Evolutionary conservation across 2,888 invertebrate species (phyloP).

Genomic region (Mylabris sibirica): DNA sequence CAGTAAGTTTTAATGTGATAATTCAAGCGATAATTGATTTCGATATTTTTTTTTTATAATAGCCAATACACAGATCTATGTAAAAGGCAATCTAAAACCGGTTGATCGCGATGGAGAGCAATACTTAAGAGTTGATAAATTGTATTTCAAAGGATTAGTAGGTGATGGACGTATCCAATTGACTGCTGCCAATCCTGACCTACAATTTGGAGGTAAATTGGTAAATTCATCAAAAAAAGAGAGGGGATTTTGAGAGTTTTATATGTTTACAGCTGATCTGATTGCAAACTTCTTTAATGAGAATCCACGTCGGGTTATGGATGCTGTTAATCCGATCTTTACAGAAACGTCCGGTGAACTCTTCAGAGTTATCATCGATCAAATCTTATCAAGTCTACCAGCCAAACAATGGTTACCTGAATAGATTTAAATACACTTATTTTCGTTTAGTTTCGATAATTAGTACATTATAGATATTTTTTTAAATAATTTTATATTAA

Average conservation of each 20-base stretch:
- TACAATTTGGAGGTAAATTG: conserved; percentile 66
- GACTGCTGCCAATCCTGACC: conserved; percentile 64
- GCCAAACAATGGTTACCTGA: conserved; percentile 67
- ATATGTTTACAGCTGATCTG: conserved; percentile 66
- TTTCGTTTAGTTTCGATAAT: not conserved
- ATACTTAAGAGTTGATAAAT: conserved; percentile 69
- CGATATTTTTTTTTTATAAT: conserved; percentile 26
- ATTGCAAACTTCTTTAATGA: conserved; percentile 76
- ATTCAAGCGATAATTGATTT: conserved; percentile 9
- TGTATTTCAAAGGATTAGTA: conserved; percentile 68
- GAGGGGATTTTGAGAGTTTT: conserved; percentile 25
- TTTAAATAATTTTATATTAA: not conserved
- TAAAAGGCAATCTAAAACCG: conserved; percentile 68
- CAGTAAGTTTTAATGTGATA: conserved; percentile 59
- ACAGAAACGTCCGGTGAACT: conserved; percentile 72
- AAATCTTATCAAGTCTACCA: conserved; percentile 67
- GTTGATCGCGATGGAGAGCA: conserved; percentile 68
- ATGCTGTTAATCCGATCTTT: conserved; percentile 73
- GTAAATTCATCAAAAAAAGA: not conserved
- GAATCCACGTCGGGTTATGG: conserved; percentile 71
- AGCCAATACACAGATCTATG: conserved; percentile 66
- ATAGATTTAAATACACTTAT: conserved; percentile 38
- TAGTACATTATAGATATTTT: not conserved
- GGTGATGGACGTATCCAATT: conserved; percentile 69
- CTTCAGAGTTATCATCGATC: conserved; percentile 67